Conservation (phyloP, 2,888 invertebrate species). For the Habroteleia sp. region DNA sequence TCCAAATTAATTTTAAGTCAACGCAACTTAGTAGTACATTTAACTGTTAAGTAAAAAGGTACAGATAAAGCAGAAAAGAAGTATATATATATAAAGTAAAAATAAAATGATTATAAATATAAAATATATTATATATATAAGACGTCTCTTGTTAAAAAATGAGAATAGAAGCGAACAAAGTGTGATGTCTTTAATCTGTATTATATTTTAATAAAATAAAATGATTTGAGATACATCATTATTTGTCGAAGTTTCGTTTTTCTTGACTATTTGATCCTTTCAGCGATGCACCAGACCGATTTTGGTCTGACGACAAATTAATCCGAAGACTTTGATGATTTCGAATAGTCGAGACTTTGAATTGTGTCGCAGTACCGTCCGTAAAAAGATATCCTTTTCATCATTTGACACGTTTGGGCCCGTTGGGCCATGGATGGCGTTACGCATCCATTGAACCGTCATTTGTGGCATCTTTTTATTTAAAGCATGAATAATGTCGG, state of each 20-base stretch:
- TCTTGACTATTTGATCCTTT: neutral
- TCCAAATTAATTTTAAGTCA: slow-evolving; percentile 33
- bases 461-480: slow-evolving; percentile 87
- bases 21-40: slow-evolving; percentile 16
- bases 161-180: slow-evolving; percentile 70
- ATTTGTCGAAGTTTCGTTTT: slow-evolving; percentile 17
- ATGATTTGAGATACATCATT: slow-evolving; percentile 65
- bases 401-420: slow-evolving; percentile 64
- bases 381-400: slow-evolving; percentile 71
- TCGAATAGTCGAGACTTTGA: slow-evolving; percentile 14
- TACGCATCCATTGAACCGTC: slow-evolving; percentile 84
- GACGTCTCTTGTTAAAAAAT: slow-evolving; percentile 43
- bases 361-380: slow-evolving; percentile 66
- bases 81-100: slow-evolving; percentile 28
- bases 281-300: slow-evolving; percentile 30
- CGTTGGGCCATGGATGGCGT: slow-evolving; percentile 80
- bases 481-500: slow-evolving; percentile 85
- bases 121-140: slow-evolving; percentile 45
- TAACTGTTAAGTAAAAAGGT: slow-evolving; percentile 20
- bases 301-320: slow-evolving; percentile 39
- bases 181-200: slow-evolving; percentile 78
- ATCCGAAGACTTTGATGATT: slow-evolving; percentile 29
- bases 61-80: slow-evolving; percentile 16
- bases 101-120: slow-evolving; percentile 39
- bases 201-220: slow-evolving; percentile 79